Evolutionary conservation across 2,797 vertebrate genomes (phyloP).

Genomic region (Bryconaethiops microstoma): DNA sequence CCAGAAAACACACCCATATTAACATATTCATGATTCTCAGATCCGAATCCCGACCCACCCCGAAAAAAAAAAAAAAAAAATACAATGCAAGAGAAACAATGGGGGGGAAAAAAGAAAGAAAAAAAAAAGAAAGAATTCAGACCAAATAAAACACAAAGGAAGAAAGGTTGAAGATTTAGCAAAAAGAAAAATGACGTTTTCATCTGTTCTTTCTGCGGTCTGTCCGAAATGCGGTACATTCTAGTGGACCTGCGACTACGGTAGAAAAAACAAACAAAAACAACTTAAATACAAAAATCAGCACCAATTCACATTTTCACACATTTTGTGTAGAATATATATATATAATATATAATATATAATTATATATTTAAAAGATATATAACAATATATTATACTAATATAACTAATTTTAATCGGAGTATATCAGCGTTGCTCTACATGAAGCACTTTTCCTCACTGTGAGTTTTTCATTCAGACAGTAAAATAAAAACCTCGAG

Average conservation of each 20-base stretch:
- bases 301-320: slow-evolving; percentile 77
- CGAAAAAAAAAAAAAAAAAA: not conserved
- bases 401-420: slow-evolving; percentile 45
- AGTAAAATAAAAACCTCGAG: no score
- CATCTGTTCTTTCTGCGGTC: slow-evolving; percentile 65
- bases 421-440: slow-evolving; percentile 60
- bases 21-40: slow-evolving; percentile 27
- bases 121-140: not conserved
- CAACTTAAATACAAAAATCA: slow-evolving; percentile 70
- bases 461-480: slow-evolving; percentile 6
- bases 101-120: no score
- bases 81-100: no score
- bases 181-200: slow-evolving; percentile 53
- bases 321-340: no score
- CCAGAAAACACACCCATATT: slow-evolving; percentile 25
- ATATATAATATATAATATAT: no score
- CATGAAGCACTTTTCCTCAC: slow-evolving; percentile 50
- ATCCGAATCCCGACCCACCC: not conserved
- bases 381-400: slow-evolving; percentile 70
- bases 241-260: slow-evolving; percentile 61
- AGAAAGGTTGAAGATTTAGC: slow-evolving; percentile 43
- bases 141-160: not conserved
- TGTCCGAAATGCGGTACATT: slow-evolving; percentile 64
- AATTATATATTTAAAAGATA: slow-evolving; percentile 66
- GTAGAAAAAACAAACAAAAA: slow-evolving; percentile 62